Evolutionary conservation across 1,140 invertebrate genomes (phyloP).

Genomic region (Centruroides sculpturatus): DNA sequence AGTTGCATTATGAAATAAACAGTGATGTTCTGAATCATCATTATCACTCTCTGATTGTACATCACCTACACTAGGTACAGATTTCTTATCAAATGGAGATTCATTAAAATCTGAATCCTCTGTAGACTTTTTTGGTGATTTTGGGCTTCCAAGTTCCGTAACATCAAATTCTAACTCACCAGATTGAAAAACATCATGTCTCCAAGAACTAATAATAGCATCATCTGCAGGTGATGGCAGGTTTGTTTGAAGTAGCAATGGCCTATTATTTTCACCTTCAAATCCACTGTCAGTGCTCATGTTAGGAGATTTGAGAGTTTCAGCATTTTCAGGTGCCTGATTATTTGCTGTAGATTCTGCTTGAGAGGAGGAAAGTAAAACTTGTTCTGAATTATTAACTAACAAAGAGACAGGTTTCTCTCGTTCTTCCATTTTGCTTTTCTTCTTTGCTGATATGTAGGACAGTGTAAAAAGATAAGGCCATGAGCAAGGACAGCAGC

Average conservation of each 20-base stretch:
- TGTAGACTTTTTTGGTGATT: constrained; percentile 14
- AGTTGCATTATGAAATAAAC: constrained; percentile 7
- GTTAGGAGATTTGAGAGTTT: constrained; percentile 14
- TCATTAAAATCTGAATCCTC: constrained; percentile 16
- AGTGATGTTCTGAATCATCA: constrained; percentile 9
- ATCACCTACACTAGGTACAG: constrained; percentile 12
- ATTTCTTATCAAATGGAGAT: constrained; percentile 15
- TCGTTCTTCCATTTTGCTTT: constrained; percentile 12
- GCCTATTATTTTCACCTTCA: constrained; percentile 15
- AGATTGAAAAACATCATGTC: constrained; percentile 9
- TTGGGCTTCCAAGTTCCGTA: constrained; percentile 8
- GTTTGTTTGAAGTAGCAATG: constrained; percentile 8
- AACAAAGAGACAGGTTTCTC: constrained; percentile 11
- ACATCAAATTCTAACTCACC: constrained; percentile 11
- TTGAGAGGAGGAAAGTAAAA: constrained; percentile 8
- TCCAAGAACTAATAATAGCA: constrained; percentile 10
- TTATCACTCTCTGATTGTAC: constrained; percentile 13
- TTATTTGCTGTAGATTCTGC: constrained; percentile 6
- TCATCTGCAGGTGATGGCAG: constrained; percentile 11
- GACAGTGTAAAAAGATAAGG: constrained; percentile 15
- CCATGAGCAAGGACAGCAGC: constrained; percentile 16
- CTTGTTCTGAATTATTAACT: constrained; percentile 5
- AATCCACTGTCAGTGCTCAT: constrained; percentile 17
- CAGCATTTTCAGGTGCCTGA: constrained; percentile 11
- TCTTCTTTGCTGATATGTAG: constrained; percentile 15